phyloP scores from a whole-genome alignment of 2,113 vertebrate genomes.

The Mungos mungo region DNA sequence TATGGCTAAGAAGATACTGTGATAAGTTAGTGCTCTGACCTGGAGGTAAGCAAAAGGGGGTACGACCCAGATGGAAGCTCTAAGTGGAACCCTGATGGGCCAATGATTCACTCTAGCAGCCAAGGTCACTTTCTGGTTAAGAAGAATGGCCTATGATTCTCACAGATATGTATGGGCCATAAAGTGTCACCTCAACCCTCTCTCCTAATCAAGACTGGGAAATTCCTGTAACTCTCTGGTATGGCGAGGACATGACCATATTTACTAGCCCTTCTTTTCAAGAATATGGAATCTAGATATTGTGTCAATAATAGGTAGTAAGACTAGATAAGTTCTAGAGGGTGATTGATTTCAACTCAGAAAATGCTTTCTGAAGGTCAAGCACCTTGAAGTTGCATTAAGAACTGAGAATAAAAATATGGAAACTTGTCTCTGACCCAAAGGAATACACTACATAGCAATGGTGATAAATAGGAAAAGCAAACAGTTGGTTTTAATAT shows the following conservation, averaged over 20 bases:
- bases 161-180: not conserved
- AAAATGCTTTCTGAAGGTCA: not conserved
- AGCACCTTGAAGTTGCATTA: not conserved
- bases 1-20: not conserved
- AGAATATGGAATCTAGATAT: not conserved
- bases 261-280: not conserved
- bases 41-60: not conserved
- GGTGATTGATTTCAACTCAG: not conserved
- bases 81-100: accelerated
- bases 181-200: not conserved
- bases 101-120: not conserved
- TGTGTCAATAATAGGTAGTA: not conserved
- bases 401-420: not conserved
- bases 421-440: not conserved
- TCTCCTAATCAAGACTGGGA: not conserved
- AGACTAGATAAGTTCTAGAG: not conserved
- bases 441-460: not conserved
- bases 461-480: not conserved
- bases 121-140: not conserved
- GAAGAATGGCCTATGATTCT: not conserved
- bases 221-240: not conserved
- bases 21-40: not conserved
- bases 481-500: not conserved
- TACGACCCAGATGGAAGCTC: not conserved
- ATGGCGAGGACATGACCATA: not conserved